Evolutionary conservation across 1,140 invertebrate genomes (phyloP), one percentile per base, ranked within the genome.

Genomic region (Oryzaephilus surinamensis): DNA sequence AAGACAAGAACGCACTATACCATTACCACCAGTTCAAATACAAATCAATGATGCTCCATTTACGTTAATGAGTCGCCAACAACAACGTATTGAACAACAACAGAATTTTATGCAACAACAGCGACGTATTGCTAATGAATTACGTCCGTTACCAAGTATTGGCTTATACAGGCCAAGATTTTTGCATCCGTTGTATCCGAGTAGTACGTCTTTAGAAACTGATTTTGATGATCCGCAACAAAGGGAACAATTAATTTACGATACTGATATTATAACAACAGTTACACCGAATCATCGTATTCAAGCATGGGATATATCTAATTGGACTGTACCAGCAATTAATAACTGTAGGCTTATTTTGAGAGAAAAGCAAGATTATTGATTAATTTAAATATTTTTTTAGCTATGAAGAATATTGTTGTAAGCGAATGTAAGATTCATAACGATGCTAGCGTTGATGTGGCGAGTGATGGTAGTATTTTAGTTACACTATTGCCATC

Each of bases 361-460:
- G 2, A 17, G 15, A 32, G 4, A 24, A 19, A 13, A 18, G 5
- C 10, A n/a, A n/a, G n/a, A n/a, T n/a, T 11, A 36, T 36, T 2
- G 12, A n/a, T 38, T 16, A 37, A 16, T 32, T 38, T 38, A 16
- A 11, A 42, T 46, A 38, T 52, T 29, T 42, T 68, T 72, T 7
- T 50, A 85, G 81, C 72, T 49, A 62, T 74, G 31, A 76, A 77
- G 43, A 90, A 90, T 59, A 62, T 91, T 23, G 77, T 91, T 6
- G 84, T 89, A 3, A 67, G 70, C 20, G 75, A 84, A 55, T 89
- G 85, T 60, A 84, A 80, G 57, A 84, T 92, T 27, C 84, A 88
- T 51, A 91, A 89, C 55, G 85, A 90, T 59, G 84, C 84, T 1
- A 87, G 81, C 60, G 80, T 89, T 42, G 84, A 87, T 57, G 79